phyloP scores from a whole-genome alignment of 2,113 vertebrate species.

The Cygnus atratus region DNA sequence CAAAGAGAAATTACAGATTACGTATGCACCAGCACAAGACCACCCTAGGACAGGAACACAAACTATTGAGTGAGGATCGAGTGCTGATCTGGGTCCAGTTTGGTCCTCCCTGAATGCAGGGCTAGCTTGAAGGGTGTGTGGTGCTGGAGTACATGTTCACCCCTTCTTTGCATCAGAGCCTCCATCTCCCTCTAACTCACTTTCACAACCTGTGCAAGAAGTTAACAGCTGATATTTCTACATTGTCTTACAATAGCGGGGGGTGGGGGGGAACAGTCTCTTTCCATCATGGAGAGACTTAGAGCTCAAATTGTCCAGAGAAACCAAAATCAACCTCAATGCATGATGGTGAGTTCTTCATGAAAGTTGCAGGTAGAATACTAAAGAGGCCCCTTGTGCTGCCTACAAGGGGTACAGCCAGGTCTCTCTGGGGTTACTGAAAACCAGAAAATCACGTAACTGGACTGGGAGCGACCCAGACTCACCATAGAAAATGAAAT shows the following conservation, averaged over 20 bases:
- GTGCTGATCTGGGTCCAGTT: background rate
- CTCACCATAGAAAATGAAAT: background rate
- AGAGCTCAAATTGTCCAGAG: background rate
- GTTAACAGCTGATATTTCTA: background rate
- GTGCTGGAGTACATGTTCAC: background rate
- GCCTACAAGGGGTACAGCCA: background rate
- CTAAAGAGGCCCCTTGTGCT: accelerated
- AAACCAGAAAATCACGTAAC: background rate
- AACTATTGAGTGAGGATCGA: accelerated
- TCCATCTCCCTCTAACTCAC: background rate
- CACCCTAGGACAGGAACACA: accelerated
- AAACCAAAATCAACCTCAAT: background rate
- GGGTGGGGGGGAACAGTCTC: background rate
- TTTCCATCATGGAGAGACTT: background rate
- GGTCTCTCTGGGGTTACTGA: background rate
- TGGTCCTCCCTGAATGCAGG: background rate
- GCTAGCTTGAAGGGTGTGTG: background rate
- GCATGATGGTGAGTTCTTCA: accelerated
- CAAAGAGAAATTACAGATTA: background rate
- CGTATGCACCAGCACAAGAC: background rate
- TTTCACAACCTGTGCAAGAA: background rate
- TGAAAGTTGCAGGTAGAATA: background rate
- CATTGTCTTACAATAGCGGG: background rate
- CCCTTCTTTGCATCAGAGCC: background rate
- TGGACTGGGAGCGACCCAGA: background rate